phyloP scores from a whole-genome alignment of 2,888 invertebrate species.

The Polydrusus cervinus region DNA sequence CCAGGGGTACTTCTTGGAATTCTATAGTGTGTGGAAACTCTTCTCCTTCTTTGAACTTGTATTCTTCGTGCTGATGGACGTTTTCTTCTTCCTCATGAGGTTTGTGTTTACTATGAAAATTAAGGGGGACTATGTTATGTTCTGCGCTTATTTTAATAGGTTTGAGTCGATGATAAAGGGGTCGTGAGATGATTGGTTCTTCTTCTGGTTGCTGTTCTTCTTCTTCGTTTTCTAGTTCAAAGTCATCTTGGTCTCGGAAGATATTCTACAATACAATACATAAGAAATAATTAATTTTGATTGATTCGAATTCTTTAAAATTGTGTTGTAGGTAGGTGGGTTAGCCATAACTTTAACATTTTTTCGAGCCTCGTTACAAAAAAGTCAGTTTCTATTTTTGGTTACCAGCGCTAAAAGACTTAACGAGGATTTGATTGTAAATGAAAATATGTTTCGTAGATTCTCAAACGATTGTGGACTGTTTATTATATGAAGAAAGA shows the following conservation, averaged over 20 bases:
- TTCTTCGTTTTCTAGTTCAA: slow-evolving; percentile 5
- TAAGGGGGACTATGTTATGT: neutral
- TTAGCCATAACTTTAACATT: too few relatives aligned
- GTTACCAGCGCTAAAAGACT: too few relatives aligned
- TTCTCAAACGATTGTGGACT: too few relatives aligned
- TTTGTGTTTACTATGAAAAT: neutral
- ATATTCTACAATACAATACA: slow-evolving; percentile 3
- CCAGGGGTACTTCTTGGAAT: slow-evolving; percentile 58
- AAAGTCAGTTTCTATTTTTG: too few relatives aligned
- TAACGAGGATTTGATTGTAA: too few relatives aligned
- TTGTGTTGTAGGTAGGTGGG: too few relatives aligned
- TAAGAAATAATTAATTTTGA: neutral
- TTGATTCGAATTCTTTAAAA: neutral
- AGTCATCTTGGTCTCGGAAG: slow-evolving; percentile 18
- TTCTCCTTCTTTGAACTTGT: slow-evolving; percentile 52
- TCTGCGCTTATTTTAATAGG: neutral
- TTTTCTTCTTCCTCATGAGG: slow-evolving; percentile 27
- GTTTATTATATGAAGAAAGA: too few relatives aligned
- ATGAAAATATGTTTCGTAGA: too few relatives aligned
- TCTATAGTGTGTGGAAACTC: slow-evolving; percentile 51
- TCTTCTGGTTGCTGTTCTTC: slow-evolving; percentile 19
- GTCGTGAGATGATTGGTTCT: slow-evolving; percentile 3
- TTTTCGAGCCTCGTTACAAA: too few relatives aligned
- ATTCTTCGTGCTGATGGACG: slow-evolving; percentile 42
- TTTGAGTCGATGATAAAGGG: neutral